Base-by-base conservation (phyloP, 1,140 invertebrate species). In the Aphelinus certus region DNA sequence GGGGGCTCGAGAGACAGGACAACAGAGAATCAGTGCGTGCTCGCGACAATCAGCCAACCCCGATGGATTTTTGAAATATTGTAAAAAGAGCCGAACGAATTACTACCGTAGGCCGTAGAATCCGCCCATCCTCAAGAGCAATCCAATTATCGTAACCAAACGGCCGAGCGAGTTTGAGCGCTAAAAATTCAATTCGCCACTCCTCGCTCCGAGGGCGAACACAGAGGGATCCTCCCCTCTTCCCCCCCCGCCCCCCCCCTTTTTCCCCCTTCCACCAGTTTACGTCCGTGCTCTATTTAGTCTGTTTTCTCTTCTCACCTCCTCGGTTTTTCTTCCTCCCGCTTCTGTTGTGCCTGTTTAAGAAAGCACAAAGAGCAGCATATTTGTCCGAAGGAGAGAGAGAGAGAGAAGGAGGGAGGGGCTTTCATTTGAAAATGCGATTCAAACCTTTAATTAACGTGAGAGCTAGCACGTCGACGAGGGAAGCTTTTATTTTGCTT, bases 91-190 rank as follows among this genome's bases (percentile, higher is more conserved):
- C 26, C 51, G n/a, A 61, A 70, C 26, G 42, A 49, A 61, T 61
- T 61, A 60, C 47, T 3, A 61, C 48, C 51, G n/a, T 51, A 70
- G 43, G 57, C 47, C 26, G 26, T 26, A 26, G 0, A 26, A 70
- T n/a, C 48, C 26, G 43, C 26, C 58, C 68, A 42, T 51, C 48
- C 26, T 51, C n/a, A 60, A 60, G 42, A 51, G 48, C 47, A 61
- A 70, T 70, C 7, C 7, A 70, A 70, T 70, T 70, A 70, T 61
- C 61, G 68, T 61, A 61, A 61, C 51, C 43, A 61, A 70, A 70
- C 2, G 49, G 43, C 47, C 3, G 49, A 65, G 1, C 45, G 46
- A 49, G 47, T 26, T 26, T 1, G 47, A 26, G 49, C 63, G 49
- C 63, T 53, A 48, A 65, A 65, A 65, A 65, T 65, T 49, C 63